These are phyloP conservation scores for Stenodera caucasica DNA, from an alignment of 2,888 invertebrate species.

Conservation along the genomic window DNA sequence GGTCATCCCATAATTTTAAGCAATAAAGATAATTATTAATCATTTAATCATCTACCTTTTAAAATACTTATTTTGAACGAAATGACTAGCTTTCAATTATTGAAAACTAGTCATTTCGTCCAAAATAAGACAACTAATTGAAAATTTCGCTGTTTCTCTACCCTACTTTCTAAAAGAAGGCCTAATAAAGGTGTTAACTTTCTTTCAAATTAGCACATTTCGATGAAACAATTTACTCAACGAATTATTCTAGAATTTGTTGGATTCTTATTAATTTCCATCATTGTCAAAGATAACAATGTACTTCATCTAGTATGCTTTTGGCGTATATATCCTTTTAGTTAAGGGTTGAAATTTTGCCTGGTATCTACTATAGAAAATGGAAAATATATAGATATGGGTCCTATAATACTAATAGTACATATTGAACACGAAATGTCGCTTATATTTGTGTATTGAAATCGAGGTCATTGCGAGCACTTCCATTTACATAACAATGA, in stretches of 20 bases:
- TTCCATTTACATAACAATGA: constrained; percentile 28
- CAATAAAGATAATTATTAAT: no score
- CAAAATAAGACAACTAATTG: constrained; percentile 1
- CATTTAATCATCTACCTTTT: no score
- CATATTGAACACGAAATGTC: constrained; percentile 15
- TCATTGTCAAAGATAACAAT: no score
- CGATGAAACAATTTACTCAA: no score
- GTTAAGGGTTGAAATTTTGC: background rate
- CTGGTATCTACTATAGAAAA: background rate
- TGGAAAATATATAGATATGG: background rate
- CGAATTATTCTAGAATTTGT: no score
- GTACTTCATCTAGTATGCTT: no score
- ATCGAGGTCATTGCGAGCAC: constrained; percentile 23
- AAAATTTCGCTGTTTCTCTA: constrained; percentile 12
- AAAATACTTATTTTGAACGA: no score
- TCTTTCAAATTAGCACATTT: constrained; percentile 13
- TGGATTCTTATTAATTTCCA: no score
- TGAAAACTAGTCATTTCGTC: background rate
- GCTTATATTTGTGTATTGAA: constrained; percentile 16
- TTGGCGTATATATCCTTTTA: background rate
- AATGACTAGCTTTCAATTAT: no score
- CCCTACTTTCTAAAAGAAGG: constrained; percentile 14
- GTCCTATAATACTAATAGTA: constrained; percentile 10
- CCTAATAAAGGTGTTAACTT: constrained; percentile 9
- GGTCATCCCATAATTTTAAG: no score